Evolutionary conservation across 2,113 vertebrate species (phyloP).

Genomic region (Hypocryptadius cinnamomeus): DNA sequence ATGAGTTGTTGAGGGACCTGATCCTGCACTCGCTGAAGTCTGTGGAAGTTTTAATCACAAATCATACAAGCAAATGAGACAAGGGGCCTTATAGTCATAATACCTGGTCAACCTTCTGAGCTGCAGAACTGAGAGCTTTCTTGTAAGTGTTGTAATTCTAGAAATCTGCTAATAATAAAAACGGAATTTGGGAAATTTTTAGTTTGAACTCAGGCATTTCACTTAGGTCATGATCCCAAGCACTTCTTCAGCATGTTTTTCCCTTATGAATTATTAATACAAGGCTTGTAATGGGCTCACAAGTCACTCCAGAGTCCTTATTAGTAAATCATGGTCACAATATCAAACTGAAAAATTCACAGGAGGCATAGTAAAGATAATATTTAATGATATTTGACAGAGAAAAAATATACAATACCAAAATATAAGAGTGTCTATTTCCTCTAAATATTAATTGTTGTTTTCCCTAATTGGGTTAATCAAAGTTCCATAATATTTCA

Average conservation of each 20-base stretch:
- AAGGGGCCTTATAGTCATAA: neutral
- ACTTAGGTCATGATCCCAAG: slow-evolving; percentile 57
- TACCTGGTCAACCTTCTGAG: neutral
- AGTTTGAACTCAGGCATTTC: slow-evolving; percentile 34
- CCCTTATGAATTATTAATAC: slow-evolving; percentile 70
- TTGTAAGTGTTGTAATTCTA: slow-evolving; percentile 39
- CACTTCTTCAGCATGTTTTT: slow-evolving; percentile 34
- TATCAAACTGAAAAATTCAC: slow-evolving; percentile 28
- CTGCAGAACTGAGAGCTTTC: neutral
- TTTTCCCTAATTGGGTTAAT: neutral
- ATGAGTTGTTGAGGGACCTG: slow-evolving; percentile 3
- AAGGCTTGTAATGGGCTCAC: slow-evolving; percentile 17
- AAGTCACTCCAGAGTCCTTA: slow-evolving; percentile 44
- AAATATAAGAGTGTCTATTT: neutral
- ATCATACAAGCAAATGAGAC: neutral
- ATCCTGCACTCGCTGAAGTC: slow-evolving; percentile 4
- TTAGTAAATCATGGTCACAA: slow-evolving; percentile 50
- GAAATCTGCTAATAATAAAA: slow-evolving; percentile 54
- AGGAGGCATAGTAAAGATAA: neutral
- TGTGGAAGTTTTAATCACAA: slow-evolving; percentile 18
- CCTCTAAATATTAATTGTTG: neutral
- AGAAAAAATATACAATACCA: neutral
- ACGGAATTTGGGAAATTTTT: slow-evolving; percentile 32
- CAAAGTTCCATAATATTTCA: neutral
- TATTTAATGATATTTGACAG: neutral